Percentiles rank a stretch among this genome's conserved stretches.
phyloP scores from a whole-genome alignment of 2,888 invertebrate genomes.

The Drosophila pseudotakahashii region DNA sequence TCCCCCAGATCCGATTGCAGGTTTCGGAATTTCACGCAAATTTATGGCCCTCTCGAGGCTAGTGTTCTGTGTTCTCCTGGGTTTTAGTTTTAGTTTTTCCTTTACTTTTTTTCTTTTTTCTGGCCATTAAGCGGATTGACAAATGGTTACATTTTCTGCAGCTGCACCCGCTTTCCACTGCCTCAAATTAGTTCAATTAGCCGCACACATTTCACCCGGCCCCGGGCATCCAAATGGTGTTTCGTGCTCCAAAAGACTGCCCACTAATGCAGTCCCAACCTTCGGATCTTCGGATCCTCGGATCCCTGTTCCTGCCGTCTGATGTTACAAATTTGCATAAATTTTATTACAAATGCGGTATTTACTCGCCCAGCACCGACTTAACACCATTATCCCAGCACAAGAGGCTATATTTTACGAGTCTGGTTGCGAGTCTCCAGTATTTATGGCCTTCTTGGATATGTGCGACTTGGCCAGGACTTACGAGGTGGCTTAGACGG shows the following conservation, averaged over 20 bases:
- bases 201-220: slow-evolving; percentile 40
- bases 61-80: slow-evolving; percentile 2
- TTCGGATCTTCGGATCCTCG: background rate
- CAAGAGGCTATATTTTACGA: slow-evolving; percentile 47
- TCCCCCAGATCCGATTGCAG: slow-evolving; percentile 16
- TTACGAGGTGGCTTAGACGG: slow-evolving; percentile 42
- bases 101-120: background rate
- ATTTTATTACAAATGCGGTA: slow-evolving; percentile 55
- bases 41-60: slow-evolving; percentile 25
- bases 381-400: slow-evolving; percentile 65
- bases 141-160: slow-evolving; percentile 46
- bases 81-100: no score
- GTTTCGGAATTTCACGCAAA: slow-evolving; percentile 20
- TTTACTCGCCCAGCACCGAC: slow-evolving; percentile 57
- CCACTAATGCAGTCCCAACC: slow-evolving; percentile 23
- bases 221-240: slow-evolving; percentile 16
- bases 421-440: slow-evolving; percentile 30
- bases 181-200: slow-evolving; percentile 45
- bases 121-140: slow-evolving; percentile 42
- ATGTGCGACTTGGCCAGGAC: slow-evolving; percentile 21
- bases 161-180: slow-evolving; percentile 38
- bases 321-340: slow-evolving; percentile 52
- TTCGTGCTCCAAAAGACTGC: slow-evolving; percentile 21
- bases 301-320: slow-evolving; percentile 7
- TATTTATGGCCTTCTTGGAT: slow-evolving; percentile 28